Evolutionary conservation across 2,888 invertebrate species (phyloP).

Genomic region (Mechanitis mazaeus): DNA sequence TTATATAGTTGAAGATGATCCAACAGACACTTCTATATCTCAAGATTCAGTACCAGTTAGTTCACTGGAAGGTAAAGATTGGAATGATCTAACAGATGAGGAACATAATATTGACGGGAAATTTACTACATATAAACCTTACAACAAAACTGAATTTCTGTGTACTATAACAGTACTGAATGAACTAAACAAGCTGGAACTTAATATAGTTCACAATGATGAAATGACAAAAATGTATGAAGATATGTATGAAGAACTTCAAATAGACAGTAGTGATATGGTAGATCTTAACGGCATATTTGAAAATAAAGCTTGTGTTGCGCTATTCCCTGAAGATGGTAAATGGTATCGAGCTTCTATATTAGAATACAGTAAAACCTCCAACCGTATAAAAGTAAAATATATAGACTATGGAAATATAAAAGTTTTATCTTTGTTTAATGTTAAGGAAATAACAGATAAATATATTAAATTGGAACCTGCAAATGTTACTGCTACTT

Average conservation of each 20-base stretch:
- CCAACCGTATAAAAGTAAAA: slow-evolving; percentile 74
- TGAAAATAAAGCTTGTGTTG: slow-evolving; percentile 78
- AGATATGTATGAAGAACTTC: slow-evolving; percentile 69
- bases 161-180: slow-evolving; percentile 57
- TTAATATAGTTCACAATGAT: slow-evolving; percentile 53
- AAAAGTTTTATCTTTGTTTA: slow-evolving; percentile 64
- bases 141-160: slow-evolving; percentile 41
- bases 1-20: slow-evolving; percentile 50
- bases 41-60: slow-evolving; percentile 40
- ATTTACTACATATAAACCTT: slow-evolving; percentile 41
- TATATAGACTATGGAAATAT: slow-evolving; percentile 87
- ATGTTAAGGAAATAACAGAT: slow-evolving; percentile 68
- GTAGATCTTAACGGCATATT: slow-evolving; percentile 60
- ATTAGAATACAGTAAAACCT: slow-evolving; percentile 59
- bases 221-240: slow-evolving; percentile 64
- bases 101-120: slow-evolving; percentile 31
- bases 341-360: slow-evolving; percentile 85
- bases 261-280: slow-evolving; percentile 55
- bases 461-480: slow-evolving; percentile 73
- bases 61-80: slow-evolving; percentile 44
- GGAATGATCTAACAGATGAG: slow-evolving; percentile 52
- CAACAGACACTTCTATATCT: slow-evolving; percentile 31
- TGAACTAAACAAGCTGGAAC: slow-evolving; percentile 46
- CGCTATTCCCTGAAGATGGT: slow-evolving; percentile 77
- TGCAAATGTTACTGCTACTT: slow-evolving; percentile 64